Conservation (phyloP, 92 coral and sea anemone species). For the Chrysogorgia sp. region DNA sequence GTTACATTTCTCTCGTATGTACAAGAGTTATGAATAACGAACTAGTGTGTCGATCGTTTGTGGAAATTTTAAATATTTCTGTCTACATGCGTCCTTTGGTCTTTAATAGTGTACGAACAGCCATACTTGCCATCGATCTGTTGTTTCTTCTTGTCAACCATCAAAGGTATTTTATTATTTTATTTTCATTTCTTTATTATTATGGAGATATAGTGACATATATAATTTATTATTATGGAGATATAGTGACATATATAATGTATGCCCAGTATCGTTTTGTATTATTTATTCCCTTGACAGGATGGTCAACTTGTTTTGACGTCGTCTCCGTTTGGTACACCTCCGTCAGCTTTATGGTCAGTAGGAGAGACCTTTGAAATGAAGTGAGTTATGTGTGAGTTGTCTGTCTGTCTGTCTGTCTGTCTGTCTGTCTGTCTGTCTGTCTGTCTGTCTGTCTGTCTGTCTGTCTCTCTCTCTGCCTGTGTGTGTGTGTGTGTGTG, state of each 20-base stretch:
- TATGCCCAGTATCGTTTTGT: too few species aligned
- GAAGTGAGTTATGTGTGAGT: conserved; percentile 59
- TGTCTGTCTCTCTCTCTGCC: neutral
- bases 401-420: neutral
- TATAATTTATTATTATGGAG: neutral
- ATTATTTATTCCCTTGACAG: conserved; percentile 54
- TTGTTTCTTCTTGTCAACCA: conserved; percentile 82
- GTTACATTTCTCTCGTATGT: neutral
- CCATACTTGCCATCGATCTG: conserved; percentile 71
- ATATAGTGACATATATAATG: neutral
- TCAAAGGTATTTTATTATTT: conserved; percentile 62
- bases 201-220: neutral
- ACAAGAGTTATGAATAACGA: neutral
- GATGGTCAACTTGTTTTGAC: conserved; percentile 78
- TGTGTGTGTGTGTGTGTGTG: neutral
- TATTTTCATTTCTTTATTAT: neutral
- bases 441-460: neutral
- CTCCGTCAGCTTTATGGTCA: conserved; percentile 86
- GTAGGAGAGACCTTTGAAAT: conserved; percentile 83
- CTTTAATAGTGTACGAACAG: conserved; percentile 12
- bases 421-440: neutral
- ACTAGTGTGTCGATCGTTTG: neutral
- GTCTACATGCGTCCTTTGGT: neutral
- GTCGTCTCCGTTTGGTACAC: conserved; percentile 84
- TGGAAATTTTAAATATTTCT: neutral